phyloP scores from a whole-genome alignment of 2,797 vertebrate genomes.

The Valencia hispanica region DNA sequence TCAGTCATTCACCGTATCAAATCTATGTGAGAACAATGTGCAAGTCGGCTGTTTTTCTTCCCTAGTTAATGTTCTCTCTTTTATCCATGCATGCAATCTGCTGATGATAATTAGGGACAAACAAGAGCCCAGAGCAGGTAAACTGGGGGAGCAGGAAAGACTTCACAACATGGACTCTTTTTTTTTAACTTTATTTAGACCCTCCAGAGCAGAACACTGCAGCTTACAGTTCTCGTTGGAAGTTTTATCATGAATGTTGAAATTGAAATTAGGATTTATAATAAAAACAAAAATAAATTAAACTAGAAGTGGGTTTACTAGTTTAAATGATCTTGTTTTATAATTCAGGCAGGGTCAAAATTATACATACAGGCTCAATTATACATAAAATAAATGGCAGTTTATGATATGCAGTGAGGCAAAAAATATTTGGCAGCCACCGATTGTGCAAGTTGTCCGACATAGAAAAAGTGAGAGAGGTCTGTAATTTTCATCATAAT shows the following conservation, averaged over 20 bases:
- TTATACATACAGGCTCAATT: not conserved
- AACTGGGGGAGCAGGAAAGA: constrained; percentile 11
- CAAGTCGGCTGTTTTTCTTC: constrained; percentile 74
- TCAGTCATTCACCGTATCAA: constrained; percentile 78
- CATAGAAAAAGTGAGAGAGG: no score
- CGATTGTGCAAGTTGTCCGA: no score
- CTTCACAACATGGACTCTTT: not conserved
- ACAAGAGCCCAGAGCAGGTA: constrained; percentile 29
- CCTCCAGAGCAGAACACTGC: not conserved
- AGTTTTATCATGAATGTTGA: not conserved
- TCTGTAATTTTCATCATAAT: no score
- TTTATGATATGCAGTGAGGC: no score
- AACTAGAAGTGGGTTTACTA: not conserved
- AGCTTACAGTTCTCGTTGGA: not conserved
- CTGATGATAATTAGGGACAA: constrained; percentile 38
- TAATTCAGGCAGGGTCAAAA: not conserved
- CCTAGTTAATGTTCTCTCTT: constrained; percentile 53
- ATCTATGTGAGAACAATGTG: constrained; percentile 75
- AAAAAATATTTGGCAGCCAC: no score
- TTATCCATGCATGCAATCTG: constrained; percentile 61
- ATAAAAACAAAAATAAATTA: not conserved
- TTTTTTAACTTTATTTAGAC: not conserved
- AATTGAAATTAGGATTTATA: not conserved
- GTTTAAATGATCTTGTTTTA: not conserved
- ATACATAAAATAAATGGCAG: not conserved